Evolutionary conservation across 2,113 vertebrate genomes (phyloP), one percentile per base, ranked within the genome.

Genomic region (Anser cygnoides): DNA sequence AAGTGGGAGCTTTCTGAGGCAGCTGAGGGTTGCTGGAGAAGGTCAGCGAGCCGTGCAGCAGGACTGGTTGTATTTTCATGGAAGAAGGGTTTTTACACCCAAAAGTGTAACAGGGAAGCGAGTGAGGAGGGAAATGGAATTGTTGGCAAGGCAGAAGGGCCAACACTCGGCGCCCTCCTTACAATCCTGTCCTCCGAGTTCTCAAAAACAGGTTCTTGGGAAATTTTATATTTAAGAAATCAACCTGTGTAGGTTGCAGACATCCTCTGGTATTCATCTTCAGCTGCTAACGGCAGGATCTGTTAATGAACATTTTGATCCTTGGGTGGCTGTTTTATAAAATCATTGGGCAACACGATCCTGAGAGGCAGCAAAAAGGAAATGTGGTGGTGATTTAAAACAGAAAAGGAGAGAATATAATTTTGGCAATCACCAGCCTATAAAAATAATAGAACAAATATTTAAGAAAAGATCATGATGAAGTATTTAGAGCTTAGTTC

Each of bases 401-500:
- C 33, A 65, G 90, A 91, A 54, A 68, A 11, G 31, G 52, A 25
- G 46, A 70, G 44, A 62, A 84, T 37, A 79, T 93, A 89, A 94
- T 81, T 93, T 66, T 82, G 58, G 41, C 66, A 87, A 55, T 95
- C 74, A 87, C 44, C 91, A 94, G 80, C 80, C 58, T 85, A 33
- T 89, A 93, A 90, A 96, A 94, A 76, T 84, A 75, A 90, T 62
- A 73, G 62, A 81, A 93, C 5, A 28, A 87, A 66, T 70, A 90
- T 54, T 94, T 58, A 63, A 67, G 76, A 59, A 81, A 89, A 93
- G 89, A 58, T 62, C 61, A 84, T 41, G 72, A 76, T 96, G 89
- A 96, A 92, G 89, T 85, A 63, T 92, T 96, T 87, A 95, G 89
- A 78, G 86, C 80, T 77, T 55, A 25, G 22, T 89, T 82, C 92